A percentile compares a stretch with the other conserved stretches of the same genome.
Conservation (phyloP, 2,888 invertebrate species). For the Zele albiditarsus region DNA sequence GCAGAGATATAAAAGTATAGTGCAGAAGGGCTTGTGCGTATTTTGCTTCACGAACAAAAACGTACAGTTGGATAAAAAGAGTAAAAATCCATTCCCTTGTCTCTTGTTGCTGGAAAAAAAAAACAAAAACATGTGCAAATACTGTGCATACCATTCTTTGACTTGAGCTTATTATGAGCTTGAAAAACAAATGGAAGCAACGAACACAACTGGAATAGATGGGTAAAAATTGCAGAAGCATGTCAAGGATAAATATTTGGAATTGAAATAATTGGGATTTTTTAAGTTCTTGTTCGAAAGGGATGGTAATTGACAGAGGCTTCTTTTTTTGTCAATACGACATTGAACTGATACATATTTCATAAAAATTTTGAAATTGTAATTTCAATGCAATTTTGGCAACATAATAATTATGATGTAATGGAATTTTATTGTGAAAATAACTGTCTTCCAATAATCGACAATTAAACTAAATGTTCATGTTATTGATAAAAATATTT, state of each 20-base stretch:
- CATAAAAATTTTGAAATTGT: too few relatives aligned
- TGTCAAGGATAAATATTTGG: background rate
- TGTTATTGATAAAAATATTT: too few relatives aligned
- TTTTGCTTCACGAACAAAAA: constrained; percentile 37
- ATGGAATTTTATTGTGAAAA: too few relatives aligned
- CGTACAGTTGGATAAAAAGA: constrained; percentile 33
- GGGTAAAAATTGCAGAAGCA: background rate
- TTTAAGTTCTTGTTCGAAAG: too few relatives aligned
- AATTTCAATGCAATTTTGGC: too few relatives aligned
- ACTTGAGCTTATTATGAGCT: background rate
- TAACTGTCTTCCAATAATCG: too few relatives aligned
- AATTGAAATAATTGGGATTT: constrained; percentile 2
- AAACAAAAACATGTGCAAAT: background rate
- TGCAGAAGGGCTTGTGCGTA: constrained; percentile 16
- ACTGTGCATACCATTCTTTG: background rate
- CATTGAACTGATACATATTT: too few relatives aligned
- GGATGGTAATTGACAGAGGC: too few relatives aligned
- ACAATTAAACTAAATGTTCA: too few relatives aligned
- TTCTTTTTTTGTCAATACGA: too few relatives aligned
- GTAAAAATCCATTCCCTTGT: constrained; percentile 20
- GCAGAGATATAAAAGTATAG: constrained; percentile 12
- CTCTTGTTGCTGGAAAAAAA: constrained; percentile 5
- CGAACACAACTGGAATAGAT: background rate
- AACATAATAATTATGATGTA: too few relatives aligned
- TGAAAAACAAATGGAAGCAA: background rate